phyloP scores from a whole-genome alignment of 2,113 vertebrate genomes.

The Chionodraco myersi region DNA sequence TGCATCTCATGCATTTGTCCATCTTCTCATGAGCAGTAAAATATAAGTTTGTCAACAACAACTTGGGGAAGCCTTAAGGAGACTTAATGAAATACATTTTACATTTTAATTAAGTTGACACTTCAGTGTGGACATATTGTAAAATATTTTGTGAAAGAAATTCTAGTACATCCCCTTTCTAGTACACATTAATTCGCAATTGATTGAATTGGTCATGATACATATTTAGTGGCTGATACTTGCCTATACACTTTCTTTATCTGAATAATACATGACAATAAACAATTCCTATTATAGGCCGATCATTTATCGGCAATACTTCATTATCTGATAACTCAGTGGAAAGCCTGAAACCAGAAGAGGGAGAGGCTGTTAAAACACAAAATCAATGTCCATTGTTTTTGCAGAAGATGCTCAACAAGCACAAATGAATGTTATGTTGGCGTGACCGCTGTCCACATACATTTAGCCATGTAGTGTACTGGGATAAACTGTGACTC shows the following conservation, averaged over 20 bases:
- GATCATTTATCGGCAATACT: too few relatives aligned
- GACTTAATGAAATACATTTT: too few relatives aligned
- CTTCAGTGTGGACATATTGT: too few relatives aligned
- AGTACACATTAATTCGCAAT: too few relatives aligned
- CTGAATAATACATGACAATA: too few relatives aligned
- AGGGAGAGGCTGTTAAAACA: background rate
- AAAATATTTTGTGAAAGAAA: too few relatives aligned
- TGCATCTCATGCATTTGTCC: background rate
- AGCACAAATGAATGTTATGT: background rate
- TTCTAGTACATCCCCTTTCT: too few relatives aligned
- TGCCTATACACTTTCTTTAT: too few relatives aligned
- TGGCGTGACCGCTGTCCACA: background rate
- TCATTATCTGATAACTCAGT: background rate
- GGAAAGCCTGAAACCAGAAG: background rate
- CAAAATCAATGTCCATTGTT: background rate
- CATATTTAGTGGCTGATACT: too few relatives aligned
- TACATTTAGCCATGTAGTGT: background rate
- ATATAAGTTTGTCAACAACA: background rate
- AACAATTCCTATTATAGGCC: too few relatives aligned
- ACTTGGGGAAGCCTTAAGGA: background rate
- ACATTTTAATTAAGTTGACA: too few relatives aligned
- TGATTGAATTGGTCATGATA: too few relatives aligned
- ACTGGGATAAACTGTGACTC: background rate
- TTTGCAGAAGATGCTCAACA: background rate
- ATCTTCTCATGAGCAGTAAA: background rate